Evolutionary conservation across 1,140 invertebrate species (phyloP).

Genomic region (Ceratosolen solmsi): DNA sequence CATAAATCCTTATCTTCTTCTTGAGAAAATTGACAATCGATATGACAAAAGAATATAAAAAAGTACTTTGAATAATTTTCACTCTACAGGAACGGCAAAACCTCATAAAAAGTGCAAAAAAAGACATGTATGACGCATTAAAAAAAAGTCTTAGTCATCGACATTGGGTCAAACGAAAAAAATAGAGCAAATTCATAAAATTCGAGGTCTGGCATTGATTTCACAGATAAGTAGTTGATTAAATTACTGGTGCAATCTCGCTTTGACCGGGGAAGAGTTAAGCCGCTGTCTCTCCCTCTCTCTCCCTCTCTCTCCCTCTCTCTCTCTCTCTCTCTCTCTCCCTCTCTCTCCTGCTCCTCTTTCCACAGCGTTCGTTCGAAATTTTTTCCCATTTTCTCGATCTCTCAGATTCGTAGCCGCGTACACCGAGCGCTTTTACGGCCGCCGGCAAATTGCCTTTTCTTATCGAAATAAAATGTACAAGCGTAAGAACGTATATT

Average conservation of each 20-base stretch:
- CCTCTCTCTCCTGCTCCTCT: neutral
- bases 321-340: neutral
- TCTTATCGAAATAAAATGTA: slow-evolving; percentile 48
- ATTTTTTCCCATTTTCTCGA: slow-evolving; percentile 32
- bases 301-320: neutral
- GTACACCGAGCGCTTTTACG: slow-evolving; percentile 28
- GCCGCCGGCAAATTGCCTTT: slow-evolving; percentile 44
- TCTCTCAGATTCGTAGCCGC: slow-evolving; percentile 7
- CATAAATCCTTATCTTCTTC: too few relatives aligned
- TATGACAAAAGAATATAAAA: neutral
- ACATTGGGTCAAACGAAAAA: neutral
- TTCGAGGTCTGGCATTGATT: slow-evolving; percentile 14
- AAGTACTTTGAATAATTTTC: neutral
- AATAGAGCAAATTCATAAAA: neutral
- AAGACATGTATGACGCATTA: neutral
- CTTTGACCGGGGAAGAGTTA: neutral
- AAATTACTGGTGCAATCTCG: slow-evolving; percentile 12
- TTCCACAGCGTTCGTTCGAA: neutral
- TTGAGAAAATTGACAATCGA: neutral
- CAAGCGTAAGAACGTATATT: slow-evolving; percentile 39
- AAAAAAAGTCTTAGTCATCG: neutral
- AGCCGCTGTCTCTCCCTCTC: neutral
- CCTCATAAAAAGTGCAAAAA: neutral
- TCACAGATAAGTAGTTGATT: slow-evolving; percentile 30
- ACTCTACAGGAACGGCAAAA: neutral